phyloP scores from a whole-genome alignment of 2,888 invertebrate genomes.

The Microplitis deprimator region DNA sequence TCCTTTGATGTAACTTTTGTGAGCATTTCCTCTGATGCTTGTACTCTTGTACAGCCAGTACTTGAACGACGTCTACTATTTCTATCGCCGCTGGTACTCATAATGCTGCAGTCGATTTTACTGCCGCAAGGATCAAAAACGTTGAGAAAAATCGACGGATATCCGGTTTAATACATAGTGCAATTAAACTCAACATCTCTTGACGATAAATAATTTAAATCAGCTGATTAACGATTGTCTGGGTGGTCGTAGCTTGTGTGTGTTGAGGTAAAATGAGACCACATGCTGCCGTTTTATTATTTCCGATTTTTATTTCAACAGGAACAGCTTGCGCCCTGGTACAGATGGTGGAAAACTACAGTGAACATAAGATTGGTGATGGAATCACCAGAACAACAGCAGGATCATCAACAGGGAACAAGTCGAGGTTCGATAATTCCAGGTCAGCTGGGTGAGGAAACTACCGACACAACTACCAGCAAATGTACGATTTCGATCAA shows the following conservation, averaged over 20 bases:
- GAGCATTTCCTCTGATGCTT: not conserved
- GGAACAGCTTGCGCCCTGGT: constrained; percentile 81
- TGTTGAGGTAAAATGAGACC: too few species aligned
- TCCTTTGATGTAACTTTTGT: not conserved
- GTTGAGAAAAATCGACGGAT: not conserved
- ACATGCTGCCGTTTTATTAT: too few species aligned
- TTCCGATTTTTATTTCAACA: constrained; percentile 30
- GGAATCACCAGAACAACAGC: constrained; percentile 69
- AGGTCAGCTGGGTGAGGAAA: constrained; percentile 25
- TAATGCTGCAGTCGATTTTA: not conserved
- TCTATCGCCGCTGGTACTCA: not conserved
- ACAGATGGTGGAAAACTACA: constrained; percentile 78
- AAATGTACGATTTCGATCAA: not conserved
- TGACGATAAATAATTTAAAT: too few species aligned
- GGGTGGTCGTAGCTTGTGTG: too few species aligned
- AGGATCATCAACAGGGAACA: not conserved
- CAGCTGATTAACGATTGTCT: too few species aligned
- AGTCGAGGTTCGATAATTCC: constrained; percentile 48
- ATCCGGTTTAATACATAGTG: not conserved
- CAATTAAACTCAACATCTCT: not conserved
- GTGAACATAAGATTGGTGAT: constrained; percentile 77
- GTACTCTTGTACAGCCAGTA: not conserved
- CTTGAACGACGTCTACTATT: not conserved
- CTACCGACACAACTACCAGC: not conserved
- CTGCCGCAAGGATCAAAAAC: too few species aligned